A percentile compares a stretch with the other conserved stretches of the same genome.
phyloP scores from a whole-genome alignment of 2,888 invertebrate species.

The Clusia tigrina region DNA sequence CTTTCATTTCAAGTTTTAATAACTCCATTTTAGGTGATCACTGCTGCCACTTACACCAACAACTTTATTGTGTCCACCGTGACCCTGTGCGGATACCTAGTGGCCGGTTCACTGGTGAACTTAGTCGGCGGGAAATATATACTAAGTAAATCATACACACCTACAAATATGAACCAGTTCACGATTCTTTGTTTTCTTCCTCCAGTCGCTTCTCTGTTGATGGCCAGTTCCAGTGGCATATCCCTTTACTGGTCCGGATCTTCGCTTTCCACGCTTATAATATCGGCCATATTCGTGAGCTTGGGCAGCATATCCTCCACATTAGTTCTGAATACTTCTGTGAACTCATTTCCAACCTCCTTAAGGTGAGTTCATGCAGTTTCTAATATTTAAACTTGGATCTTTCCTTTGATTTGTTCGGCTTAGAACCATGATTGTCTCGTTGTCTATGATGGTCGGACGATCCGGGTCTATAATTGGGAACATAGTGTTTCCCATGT shows the following conservation, averaged over 20 bases:
- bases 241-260: constrained; percentile 68
- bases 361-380: constrained; percentile 47
- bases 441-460: neutral
- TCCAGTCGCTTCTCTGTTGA: neutral
- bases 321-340: constrained; percentile 51
- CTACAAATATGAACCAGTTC: constrained; percentile 32
- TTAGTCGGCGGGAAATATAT: constrained; percentile 67
- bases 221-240: neutral
- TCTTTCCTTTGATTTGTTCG: neutral
- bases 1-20: too few species aligned
- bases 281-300: constrained; percentile 67
- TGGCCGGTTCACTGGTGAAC: constrained; percentile 68
- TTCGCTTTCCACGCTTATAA: constrained; percentile 65
- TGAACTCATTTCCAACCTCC: constrained; percentile 57
- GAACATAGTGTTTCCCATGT: neutral
- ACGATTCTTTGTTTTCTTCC: too few species aligned
- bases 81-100: constrained; percentile 69
- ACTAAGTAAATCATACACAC: constrained; percentile 58
- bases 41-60: constrained; percentile 73
- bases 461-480: neutral
- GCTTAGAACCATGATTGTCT: neutral
- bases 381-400: neutral
- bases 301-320: constrained; percentile 53
- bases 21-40: constrained; percentile 55
- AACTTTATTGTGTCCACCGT: constrained; percentile 72